These are phyloP conservation scores for Aphidoletes aphidimyza DNA, from an alignment of 2,888 invertebrate genomes.

Conservation along the genomic window DNA sequence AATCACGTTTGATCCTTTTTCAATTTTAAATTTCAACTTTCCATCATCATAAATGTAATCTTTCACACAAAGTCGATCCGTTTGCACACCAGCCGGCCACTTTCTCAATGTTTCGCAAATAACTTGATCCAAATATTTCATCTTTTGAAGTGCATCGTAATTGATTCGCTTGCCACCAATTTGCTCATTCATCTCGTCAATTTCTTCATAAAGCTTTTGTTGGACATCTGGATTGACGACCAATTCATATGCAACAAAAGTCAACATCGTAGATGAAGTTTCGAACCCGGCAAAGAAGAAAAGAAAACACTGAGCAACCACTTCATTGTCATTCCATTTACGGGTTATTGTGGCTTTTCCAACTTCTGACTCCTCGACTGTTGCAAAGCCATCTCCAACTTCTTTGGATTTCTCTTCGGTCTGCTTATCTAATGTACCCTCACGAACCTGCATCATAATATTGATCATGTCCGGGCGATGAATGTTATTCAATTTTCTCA, in stretches of 20 bases:
- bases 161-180: conserved; percentile 65
- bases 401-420: conserved; percentile 26
- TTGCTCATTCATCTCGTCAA: conserved; percentile 66
- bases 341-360: conserved; percentile 58
- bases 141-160: conserved; percentile 68
- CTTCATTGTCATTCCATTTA: conserved; percentile 64
- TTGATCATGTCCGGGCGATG: conserved; percentile 64
- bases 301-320: conserved; percentile 67
- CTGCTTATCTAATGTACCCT: conserved; percentile 61
- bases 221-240: conserved; percentile 65
- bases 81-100: conserved; percentile 67
- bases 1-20: conserved; percentile 61
- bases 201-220: conserved; percentile 66
- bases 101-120: conserved; percentile 68
- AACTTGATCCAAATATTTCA: conserved; percentile 74
- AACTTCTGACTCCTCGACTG: conserved; percentile 65
- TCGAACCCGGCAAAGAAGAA: conserved; percentile 70
- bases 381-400: conserved; percentile 60
- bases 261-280: conserved; percentile 66
- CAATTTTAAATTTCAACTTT: conserved; percentile 61
- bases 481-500: conserved; percentile 40
- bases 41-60: conserved; percentile 66
- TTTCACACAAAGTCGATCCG: conserved; percentile 68
- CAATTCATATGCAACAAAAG: conserved; percentile 65
- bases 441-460: conserved; percentile 67